These are phyloP conservation scores for Oncorhynchus masou DNA, from an alignment of 2,113 vertebrate species.

Conservation along the genomic window DNA sequence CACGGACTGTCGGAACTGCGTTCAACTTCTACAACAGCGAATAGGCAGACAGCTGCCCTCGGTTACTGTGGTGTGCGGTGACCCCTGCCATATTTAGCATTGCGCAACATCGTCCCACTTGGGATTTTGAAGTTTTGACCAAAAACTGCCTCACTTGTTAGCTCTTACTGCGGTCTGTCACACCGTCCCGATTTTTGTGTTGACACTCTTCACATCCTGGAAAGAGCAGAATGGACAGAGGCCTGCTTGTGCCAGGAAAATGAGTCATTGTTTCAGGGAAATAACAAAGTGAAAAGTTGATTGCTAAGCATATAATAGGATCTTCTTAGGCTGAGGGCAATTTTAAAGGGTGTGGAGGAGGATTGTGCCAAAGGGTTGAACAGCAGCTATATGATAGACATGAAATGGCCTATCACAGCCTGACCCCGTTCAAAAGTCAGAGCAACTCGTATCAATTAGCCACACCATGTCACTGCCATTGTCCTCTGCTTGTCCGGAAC, in stretches of 20 bases:
- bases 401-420: conserved; percentile 22
- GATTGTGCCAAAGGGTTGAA: conserved; percentile 8
- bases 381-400: conserved; percentile 10
- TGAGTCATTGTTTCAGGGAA: conserved; percentile 22
- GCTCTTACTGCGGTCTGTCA: no score
- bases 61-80: conserved; percentile 49
- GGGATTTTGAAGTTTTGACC: neutral
- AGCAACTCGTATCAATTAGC: conserved; percentile 57
- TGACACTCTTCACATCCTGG: conserved; percentile 5
- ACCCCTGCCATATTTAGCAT: conserved; percentile 32
- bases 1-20: conserved; percentile 17
- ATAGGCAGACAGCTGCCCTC: conserved; percentile 28
- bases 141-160: neutral
- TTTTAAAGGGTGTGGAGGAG: conserved; percentile 44
- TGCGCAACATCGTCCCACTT: neutral
- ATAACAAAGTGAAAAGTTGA: conserved; percentile 47
- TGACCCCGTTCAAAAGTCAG: conserved; percentile 32
- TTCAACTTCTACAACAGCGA: neutral
- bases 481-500: conserved; percentile 49
- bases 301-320: conserved; percentile 65
- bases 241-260: conserved; percentile 35
- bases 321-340: conserved; percentile 52
- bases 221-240: neutral
- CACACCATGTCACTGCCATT: conserved; percentile 56
- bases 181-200: neutral